Percentiles rank a stretch among this genome's conserved stretches.
phyloP scores from a whole-genome alignment of 2,113 vertebrate genomes.

The Clupea harengus region DNA sequence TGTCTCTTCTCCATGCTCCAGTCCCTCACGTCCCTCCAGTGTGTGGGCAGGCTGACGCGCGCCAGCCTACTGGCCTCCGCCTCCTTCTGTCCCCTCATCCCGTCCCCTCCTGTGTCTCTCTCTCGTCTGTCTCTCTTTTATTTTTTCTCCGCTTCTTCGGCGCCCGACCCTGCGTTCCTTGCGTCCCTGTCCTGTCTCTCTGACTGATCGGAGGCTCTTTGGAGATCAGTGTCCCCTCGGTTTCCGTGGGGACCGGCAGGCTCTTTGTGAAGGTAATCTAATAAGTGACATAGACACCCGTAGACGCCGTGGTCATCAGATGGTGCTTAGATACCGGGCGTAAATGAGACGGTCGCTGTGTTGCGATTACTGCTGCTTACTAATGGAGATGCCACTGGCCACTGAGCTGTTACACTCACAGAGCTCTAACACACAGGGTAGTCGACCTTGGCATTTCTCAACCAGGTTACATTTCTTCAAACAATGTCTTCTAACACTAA shows the following conservation, averaged over 20 bases:
- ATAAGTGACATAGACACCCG: slow-evolving; percentile 17
- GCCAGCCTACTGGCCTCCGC: slow-evolving; percentile 16
- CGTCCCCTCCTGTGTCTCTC: background rate
- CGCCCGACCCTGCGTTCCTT: background rate
- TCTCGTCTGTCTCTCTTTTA: background rate
- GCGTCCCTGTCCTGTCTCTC: background rate
- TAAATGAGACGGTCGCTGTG: background rate
- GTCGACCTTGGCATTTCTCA: background rate
- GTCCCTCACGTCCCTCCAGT: slow-evolving; percentile 51
- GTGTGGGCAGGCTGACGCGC: slow-evolving; percentile 40
- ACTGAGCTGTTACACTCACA: background rate
- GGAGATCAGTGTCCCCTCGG: background rate
- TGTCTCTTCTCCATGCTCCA: slow-evolving; percentile 61
- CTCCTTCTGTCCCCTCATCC: slow-evolving; percentile 33
- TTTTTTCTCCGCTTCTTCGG: background rate
- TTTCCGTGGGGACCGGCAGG: background rate
- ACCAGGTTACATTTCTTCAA: background rate
- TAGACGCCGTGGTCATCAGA: too few species aligned
- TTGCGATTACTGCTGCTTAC: background rate
- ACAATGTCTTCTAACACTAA: background rate
- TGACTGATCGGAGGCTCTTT: background rate
- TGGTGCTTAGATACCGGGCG: background rate
- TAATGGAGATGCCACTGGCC: background rate
- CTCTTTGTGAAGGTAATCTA: slow-evolving; percentile 22
- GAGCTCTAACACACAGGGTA: too few species aligned